Base-by-base conservation (phyloP, 2,888 invertebrate species). In the Baronia brevicornis region DNA sequence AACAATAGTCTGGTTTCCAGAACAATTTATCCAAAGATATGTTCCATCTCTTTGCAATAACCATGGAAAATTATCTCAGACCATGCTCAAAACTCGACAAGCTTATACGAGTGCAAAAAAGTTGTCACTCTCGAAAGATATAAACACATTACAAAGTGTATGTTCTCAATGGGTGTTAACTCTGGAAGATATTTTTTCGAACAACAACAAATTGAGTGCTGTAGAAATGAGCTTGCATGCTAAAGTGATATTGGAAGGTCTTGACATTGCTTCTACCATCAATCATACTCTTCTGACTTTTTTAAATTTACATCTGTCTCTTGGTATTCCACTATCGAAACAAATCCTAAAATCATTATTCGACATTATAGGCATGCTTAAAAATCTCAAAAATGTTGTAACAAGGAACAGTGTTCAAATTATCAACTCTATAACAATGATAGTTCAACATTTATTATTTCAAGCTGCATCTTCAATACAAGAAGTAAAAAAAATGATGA, bases 1-100 rank as follows among this genome's bases (percentile, higher is more conserved):
- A 1, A 93, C 93, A 57, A 85, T 92, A 7, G 68, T 94, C 31
- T 97, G 96, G 95, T 90, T 92, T 54, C 94, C 97, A 0, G 92
- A 91, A 60, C 87, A 89, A 48, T 97, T 97, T 71, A 82, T 97
- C 2, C 71, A 85, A 24, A 87, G 87, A 46, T 87, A 89, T 65
- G 75, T 88, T 41, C 80, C 88, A 47, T 70, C 90, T 48, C 60
- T 88, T 70, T 63, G 85, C 72, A 67, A 86, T 67, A 66, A 71
- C 67, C 70, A 86, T 64, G 69, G 66, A 13, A 84, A 82, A 55
- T 49, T 80, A 36, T 60, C 72, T 6, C 80, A 82, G 51, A 59
- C 49, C 21, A 75, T 84, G 61, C 50, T 74, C 1, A 85, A 82
- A 51, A 69, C 84, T 6, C 85, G 91, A 18, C 86, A 89, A 41